Base-by-base conservation (phyloP, 2,888 invertebrate species). In the Crocallis elinguaria region DNA sequence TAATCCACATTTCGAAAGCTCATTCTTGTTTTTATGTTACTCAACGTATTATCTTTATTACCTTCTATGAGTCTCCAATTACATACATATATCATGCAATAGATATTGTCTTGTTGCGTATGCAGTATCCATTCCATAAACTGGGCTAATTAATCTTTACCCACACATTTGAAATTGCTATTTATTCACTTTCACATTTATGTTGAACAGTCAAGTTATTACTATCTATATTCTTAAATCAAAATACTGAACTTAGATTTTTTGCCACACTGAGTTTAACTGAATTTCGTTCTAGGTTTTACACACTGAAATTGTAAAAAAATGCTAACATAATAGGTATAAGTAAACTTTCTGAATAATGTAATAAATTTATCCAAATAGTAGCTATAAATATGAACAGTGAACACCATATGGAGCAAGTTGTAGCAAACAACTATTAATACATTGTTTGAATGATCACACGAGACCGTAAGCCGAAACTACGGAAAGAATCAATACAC, bases 401-500 rank as follows among this genome's bases (percentile, higher is more conserved):
- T 19, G 39, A n/a, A 16, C 11, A 29, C 27, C 33, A 36, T 21
- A 30, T 51, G 36, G 13, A 32, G 12, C 11, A 21, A 33, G 38
- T 39, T 52, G 35, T 52, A 42, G 13, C 39, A 37, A 36, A 19
- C 11, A 25, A 21, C 23, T 45, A 46, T 46, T 23, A 27, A 25
- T 27, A 37, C 23, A 32, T 46, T 27, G 23, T 56, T 35, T 33
- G 12, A 45, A 49, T 46, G 38, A 55, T 50, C 41, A 49, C 46
- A 46, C 44, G 51, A 45, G 17, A 54, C 49, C 51, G 33, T 36
- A 49, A 53, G 37, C 27, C 36, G n/a, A 45, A 39, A 37, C 29
- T 29, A 35, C 7, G 41, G 38, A 59, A 64, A 53, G 66, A 69
- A 73, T 72, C 72, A 67, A 75, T 74, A 72, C 69, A 67, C 57